Percentiles rank a stretch among this genome's conserved stretches.
phyloP scores from a whole-genome alignment of 37 sponge, comb jelly and placozoan species.

The Hexactinellida sp. region DNA sequence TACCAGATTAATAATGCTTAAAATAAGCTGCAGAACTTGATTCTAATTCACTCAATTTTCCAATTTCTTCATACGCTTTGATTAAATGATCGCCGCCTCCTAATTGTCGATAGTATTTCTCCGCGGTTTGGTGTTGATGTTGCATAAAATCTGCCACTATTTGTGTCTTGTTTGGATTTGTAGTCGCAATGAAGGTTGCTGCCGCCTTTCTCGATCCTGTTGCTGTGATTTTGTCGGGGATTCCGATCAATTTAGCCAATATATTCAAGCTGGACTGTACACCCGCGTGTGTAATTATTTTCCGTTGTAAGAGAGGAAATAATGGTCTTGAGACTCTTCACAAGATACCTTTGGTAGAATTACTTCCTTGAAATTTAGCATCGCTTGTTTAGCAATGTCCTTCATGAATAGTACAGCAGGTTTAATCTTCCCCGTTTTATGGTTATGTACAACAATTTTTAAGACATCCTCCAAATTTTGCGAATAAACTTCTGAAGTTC shows the following conservation, averaged over 20 bases:
- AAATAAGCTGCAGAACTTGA: too few species aligned
- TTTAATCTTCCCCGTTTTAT: not conserved
- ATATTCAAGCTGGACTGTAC: not conserved
- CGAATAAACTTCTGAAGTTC: not conserved
- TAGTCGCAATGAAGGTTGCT: not conserved
- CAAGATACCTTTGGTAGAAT: not conserved
- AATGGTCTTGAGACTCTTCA: not conserved
- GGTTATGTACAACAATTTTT: not conserved
- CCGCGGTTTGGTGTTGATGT: not conserved
- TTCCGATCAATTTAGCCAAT: not conserved
- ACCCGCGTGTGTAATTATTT: not conserved
- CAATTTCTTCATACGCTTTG: not conserved
- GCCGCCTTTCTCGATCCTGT: not conserved
- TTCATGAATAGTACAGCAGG: not conserved
- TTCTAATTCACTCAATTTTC: too few species aligned
- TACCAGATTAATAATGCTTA: too few species aligned
- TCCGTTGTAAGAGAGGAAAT: not conserved
- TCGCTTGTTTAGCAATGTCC: not conserved
- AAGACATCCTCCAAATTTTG: not conserved
- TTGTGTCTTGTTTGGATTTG: not conserved
- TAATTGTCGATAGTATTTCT: not conserved
- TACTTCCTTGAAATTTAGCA: not conserved
- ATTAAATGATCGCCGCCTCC: constrained; percentile 9
- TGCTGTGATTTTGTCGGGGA: not conserved
- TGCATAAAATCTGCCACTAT: not conserved